A percentile compares a stretch with the other conserved stretches of the same genome.
Conservation (phyloP, 64 coral and sea anemone genomes). For the Orbicella faveolata region DNA sequence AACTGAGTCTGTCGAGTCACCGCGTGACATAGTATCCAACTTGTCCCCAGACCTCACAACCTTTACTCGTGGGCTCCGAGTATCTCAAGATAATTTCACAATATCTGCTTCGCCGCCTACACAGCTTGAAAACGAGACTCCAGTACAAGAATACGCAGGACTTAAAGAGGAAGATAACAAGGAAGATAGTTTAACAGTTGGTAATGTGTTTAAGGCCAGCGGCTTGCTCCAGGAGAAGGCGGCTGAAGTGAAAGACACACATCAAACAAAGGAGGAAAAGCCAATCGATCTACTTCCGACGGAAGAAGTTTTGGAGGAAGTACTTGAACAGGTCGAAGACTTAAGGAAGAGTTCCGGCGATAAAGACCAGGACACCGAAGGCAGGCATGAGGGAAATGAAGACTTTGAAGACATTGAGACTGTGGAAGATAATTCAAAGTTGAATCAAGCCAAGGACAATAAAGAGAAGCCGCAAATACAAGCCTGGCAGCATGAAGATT, state of each 20-base stretch:
- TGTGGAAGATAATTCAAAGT: background rate
- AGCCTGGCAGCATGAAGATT: background rate
- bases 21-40: background rate
- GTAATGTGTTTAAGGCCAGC: constrained; percentile 44
- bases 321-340: background rate
- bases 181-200: background rate
- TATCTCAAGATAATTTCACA: constrained; percentile 14
- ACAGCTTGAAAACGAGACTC: constrained; percentile 8
- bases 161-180: background rate
- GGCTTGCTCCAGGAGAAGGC: constrained; percentile 45
- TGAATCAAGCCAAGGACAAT: background rate
- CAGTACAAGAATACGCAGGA: background rate
- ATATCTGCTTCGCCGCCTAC: constrained; percentile 12
- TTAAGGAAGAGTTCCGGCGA: background rate
- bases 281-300: constrained; percentile 17
- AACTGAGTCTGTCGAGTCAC: background rate
- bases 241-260: constrained; percentile 30
- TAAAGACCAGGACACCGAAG: background rate
- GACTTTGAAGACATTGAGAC: constrained; percentile 3
- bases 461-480: background rate
- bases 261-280: constrained; percentile 7
- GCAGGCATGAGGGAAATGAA: background rate
- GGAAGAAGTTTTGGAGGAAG: constrained; percentile 50
- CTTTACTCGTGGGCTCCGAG: background rate
- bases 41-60: background rate